These are phyloP conservation scores for Gymnocephalus cernua DNA, from an alignment of 2,113 vertebrate genomes.

Conservation along the genomic window DNA sequence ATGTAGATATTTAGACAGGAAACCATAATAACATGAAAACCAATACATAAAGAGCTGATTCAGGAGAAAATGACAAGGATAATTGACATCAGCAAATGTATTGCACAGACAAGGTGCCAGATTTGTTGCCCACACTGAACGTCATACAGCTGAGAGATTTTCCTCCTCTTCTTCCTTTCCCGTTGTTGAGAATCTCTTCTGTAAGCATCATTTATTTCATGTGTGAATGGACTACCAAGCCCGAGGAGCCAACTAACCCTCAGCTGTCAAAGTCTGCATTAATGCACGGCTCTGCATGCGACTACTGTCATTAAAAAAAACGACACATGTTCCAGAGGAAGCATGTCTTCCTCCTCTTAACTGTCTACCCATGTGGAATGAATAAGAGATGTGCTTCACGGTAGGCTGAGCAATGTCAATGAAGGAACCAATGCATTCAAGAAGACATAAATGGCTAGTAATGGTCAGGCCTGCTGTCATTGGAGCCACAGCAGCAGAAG, in stretches of 20 bases:
- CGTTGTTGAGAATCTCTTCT: constrained; percentile 16
- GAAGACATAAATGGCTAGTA: constrained; percentile 37
- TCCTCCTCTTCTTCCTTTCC: constrained; percentile 3
- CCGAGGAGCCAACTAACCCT: constrained; percentile 51
- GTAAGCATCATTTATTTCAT: constrained; percentile 10
- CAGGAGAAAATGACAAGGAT: background rate
- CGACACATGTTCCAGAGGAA: constrained; percentile 45
- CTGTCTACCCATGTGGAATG: constrained; percentile 59
- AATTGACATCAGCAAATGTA: background rate
- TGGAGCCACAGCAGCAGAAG: constrained; percentile 19
- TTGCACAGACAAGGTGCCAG: background rate
- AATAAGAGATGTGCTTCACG: constrained; percentile 58
- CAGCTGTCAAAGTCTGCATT: constrained; percentile 56
- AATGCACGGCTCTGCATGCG: constrained; percentile 32
- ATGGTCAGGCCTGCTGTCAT: constrained; percentile 28
- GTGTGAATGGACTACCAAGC: constrained; percentile 29
- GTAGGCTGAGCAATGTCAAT: constrained; percentile 58
- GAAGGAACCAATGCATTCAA: constrained; percentile 32
- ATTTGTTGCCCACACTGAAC: background rate
- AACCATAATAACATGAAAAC: background rate
- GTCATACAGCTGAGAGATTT: background rate
- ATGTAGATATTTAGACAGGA: background rate
- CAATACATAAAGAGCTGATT: background rate
- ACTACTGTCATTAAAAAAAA: constrained; percentile 43
- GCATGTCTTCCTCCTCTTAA: constrained; percentile 36